Percentiles rank a stretch among this genome's conserved stretches.
These are phyloP conservation scores for Percopsis omiscomaycus DNA, from an alignment of 2,797 vertebrate genomes.

Conservation along the genomic window DNA sequence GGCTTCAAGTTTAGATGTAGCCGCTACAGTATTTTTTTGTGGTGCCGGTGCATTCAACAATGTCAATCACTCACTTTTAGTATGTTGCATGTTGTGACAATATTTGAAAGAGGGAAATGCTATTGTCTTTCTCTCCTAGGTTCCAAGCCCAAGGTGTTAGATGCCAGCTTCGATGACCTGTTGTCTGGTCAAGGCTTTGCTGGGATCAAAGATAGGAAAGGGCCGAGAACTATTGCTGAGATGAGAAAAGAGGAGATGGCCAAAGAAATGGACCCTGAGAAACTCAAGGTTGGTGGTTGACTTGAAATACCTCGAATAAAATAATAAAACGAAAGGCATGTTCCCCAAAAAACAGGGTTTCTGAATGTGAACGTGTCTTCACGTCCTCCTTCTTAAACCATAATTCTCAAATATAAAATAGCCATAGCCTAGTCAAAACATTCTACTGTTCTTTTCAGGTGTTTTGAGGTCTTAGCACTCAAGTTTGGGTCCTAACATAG, in stretches of 20 bases:
- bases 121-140: slow-evolving; percentile 67
- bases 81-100: background rate
- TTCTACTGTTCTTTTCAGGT: too few species aligned
- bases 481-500: slow-evolving; percentile 38
- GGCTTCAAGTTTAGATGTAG: too few species aligned
- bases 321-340: too few species aligned
- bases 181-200: slow-evolving; percentile 94
- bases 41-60: too few species aligned
- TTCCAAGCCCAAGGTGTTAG: slow-evolving; percentile 82
- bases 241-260: slow-evolving; percentile 99
- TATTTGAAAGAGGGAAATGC: too few species aligned
- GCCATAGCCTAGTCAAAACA: too few species aligned
- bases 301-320: background rate
- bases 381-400: too few species aligned
- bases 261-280: slow-evolving; percentile 99
- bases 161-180: slow-evolving; percentile 92
- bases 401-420: too few species aligned
- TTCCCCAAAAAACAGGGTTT: background rate
- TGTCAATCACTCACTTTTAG: too few species aligned
- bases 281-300: slow-evolving; percentile 84
- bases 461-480: slow-evolving; percentile 11
- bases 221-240: slow-evolving; percentile 96
- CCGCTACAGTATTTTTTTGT: too few species aligned
- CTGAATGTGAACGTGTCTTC: too few species aligned
- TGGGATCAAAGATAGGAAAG: slow-evolving; percentile 91